Evolutionary conservation across 2,797 vertebrate species (phyloP).

Genomic region (Pangasius djambal): DNA sequence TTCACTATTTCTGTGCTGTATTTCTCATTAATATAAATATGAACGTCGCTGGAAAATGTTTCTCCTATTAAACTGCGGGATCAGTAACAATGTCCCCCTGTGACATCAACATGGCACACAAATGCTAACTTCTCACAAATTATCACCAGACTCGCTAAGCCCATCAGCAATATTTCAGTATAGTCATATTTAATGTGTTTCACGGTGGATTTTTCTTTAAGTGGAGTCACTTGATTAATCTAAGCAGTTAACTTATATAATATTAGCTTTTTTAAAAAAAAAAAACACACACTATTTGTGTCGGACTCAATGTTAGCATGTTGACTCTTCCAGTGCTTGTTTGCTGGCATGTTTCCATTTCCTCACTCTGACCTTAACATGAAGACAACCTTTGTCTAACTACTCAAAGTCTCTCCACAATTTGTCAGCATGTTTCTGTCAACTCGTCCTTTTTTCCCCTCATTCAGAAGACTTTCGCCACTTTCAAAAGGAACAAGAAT

Average conservation of each 20-base stretch:
- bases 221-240: not conserved
- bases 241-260: not conserved
- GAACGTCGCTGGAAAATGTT: not conserved
- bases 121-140: not conserved
- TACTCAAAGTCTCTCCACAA: constrained; percentile 10
- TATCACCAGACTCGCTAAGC: not conserved
- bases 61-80: not conserved
- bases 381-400: constrained; percentile 37
- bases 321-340: constrained; percentile 32
- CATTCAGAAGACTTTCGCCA: constrained; percentile 27
- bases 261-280: not conserved
- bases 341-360: constrained; percentile 28
- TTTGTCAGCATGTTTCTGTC: constrained; percentile 50
- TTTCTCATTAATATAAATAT: not conserved
- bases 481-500: constrained; percentile 38
- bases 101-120: not conserved
- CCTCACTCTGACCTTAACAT: constrained; percentile 14
- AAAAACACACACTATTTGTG: not conserved
- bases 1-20: not conserved
- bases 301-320: constrained; percentile 20
- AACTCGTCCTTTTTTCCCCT: not conserved
- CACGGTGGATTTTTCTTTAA: not conserved
- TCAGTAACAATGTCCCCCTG: not conserved
- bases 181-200: not conserved
- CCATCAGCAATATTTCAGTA: not conserved